Evolutionary conservation across 2,888 invertebrate genomes (phyloP).

Genomic region (Brachypalpus laphriformis): DNA sequence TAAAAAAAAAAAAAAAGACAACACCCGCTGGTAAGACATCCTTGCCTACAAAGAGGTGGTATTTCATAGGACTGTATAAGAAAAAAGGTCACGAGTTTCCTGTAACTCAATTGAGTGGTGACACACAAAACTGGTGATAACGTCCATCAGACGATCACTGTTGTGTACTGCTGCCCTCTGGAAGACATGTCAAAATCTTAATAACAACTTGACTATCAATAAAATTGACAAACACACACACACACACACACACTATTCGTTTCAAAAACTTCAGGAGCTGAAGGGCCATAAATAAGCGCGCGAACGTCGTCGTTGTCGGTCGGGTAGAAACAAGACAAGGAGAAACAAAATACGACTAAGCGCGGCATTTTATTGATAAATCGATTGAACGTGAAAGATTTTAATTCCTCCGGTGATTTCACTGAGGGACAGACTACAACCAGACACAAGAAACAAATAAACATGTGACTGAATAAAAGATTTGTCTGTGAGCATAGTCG

Average conservation of each 20-base stretch:
- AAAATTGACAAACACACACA: slow-evolving; percentile 62
- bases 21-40: background rate
- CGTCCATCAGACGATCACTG: slow-evolving; percentile 39
- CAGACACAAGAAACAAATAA: background rate
- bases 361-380: slow-evolving; percentile 71
- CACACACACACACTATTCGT: slow-evolving; percentile 15
- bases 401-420: slow-evolving; percentile 53
- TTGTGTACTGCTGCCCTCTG: slow-evolving; percentile 2
- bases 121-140: slow-evolving; percentile 60
- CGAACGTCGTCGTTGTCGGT: background rate
- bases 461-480: slow-evolving; percentile 58
- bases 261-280: slow-evolving; percentile 60
- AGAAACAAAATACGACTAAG: slow-evolving; percentile 16
- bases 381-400: slow-evolving; percentile 72
- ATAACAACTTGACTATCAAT: slow-evolving; percentile 67
- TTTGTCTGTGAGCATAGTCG: slow-evolving; percentile 57
- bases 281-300: slow-evolving; percentile 65
- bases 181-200: slow-evolving; percentile 66
- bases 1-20: background rate
- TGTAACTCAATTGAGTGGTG: slow-evolving; percentile 70
- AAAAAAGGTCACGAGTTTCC: slow-evolving; percentile 67
- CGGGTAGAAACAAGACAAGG: background rate
- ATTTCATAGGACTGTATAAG: background rate
- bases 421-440: slow-evolving; percentile 8
- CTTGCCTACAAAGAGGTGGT: background rate